Evolutionary conservation across 1,140 invertebrate species (phyloP).

Genomic region (Achroia grisella): DNA sequence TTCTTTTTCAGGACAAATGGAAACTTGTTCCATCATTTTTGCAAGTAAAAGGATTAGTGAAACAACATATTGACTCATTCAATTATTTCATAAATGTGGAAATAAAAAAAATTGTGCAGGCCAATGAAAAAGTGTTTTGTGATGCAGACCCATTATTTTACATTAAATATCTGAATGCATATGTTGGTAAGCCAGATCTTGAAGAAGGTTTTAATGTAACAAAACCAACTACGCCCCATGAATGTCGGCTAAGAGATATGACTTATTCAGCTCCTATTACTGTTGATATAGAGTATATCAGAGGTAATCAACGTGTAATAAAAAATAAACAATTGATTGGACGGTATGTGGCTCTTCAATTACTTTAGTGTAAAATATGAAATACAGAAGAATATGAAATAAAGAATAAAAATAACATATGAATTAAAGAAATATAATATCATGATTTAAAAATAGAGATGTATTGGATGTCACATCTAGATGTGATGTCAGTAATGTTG

Average conservation of each 20-base stretch:
- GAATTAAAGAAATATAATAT: too few relatives aligned
- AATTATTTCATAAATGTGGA: constrained; percentile 99
- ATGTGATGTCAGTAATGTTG: too few relatives aligned
- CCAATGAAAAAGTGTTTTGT: constrained; percentile 94
- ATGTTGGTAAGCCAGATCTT: constrained; percentile 92
- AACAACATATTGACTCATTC: constrained; percentile 99
- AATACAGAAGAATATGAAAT: too few relatives aligned
- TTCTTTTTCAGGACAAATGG: constrained; percentile 89
- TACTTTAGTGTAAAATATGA: too few relatives aligned
- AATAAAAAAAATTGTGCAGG: constrained; percentile 97
- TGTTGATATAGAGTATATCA: constrained; percentile 97
- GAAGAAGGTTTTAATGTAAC: constrained; percentile 94
- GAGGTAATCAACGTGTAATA: constrained; percentile 91
- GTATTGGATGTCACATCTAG: too few relatives aligned
- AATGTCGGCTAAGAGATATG: constrained; percentile 96
- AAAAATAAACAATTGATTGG: constrained; percentile 94
- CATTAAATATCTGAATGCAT: constrained; percentile 93
- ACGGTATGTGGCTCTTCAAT: constrained; percentile 71
- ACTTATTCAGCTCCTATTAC: constrained; percentile 98
- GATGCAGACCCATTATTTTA: constrained; percentile 98
- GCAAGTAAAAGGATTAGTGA: constrained; percentile 92
- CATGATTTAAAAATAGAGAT: too few relatives aligned
- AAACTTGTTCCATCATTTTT: constrained; percentile 94
- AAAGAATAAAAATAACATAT: too few relatives aligned
- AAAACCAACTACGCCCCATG: constrained; percentile 94